Evolutionary conservation across 23 tunicate genomes (phyloP), one percentile per base, ranked within the genome.

Genomic region (Halocynthia roretzi): DNA sequence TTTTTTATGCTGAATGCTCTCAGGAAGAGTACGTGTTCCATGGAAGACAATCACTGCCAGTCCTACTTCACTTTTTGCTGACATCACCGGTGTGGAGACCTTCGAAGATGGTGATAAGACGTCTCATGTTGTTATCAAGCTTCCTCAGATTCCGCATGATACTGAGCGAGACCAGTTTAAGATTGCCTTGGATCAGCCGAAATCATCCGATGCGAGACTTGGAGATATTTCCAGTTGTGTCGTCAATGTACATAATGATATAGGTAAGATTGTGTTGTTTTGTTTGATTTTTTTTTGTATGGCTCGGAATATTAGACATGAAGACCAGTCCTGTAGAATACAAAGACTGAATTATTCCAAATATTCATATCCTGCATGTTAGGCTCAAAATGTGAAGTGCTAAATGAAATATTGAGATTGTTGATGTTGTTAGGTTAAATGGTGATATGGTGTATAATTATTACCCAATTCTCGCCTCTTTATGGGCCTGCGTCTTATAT

Each of bases 11-110:
- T 15, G 50, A 52, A 12, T 14, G 48, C 2, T 72, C n/a, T 11
- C 72, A 91, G 98, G 88, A 44, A 85, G 84, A 72, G 81, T 92
- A 14, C 92, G 98, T 5, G 87, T 92, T 9, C 87, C 87, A n/a
- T 92, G 98, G 98, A 86, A 68, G 19, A 73, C 88, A 51, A 75
- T 15, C 66, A 49, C 85, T 19, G 73, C 48, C 7, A 61, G 77
- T 56, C 61, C 73, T 19, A 84, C 62, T n/a, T 79, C 92, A 8
- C 78, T 78, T 7, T 92, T 51, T 61, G 56, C 40, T 62, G 79
- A 86, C 52, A 70, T 92, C 58, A 82, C 89, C 8, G 99, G 99
- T 7, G 57, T 90, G 55, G 99, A 85, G 61, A 83, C 88, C 19
- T 96, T 96, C 56, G 88, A 83, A 72, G 81, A 80, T 7, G 99